Base-by-base conservation (phyloP, 2,888 invertebrate species). In the Napeogenes sylphis region DNA sequence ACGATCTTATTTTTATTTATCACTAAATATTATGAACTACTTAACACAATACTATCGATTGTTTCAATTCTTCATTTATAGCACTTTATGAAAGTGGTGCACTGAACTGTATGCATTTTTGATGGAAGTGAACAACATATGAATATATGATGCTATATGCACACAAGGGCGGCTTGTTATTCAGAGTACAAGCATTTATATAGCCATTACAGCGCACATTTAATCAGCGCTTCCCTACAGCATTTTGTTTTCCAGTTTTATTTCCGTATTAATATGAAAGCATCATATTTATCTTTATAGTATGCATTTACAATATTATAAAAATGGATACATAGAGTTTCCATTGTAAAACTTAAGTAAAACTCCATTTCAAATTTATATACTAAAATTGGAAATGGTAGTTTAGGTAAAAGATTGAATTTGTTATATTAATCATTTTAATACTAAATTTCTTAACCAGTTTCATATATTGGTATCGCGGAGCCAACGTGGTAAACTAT, bases 381-480 rank as follows among this genome's bases (percentile, higher is more conserved):
- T 21, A 21, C 21, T 21, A 21, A 21, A 21, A 21, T 21, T 21
- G 21, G 21, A 21, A 21, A 21, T 21, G 21, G 21, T 21, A 21
- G 21, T 21, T 21, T 21, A 21, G 21, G 21, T 21, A 21, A 21
- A 21, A 21, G 21, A 21, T 38, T 38, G 4, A 38, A 38, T 38
- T 38, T 38, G 38, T 6, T 42, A 10, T 42, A 10, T 10, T 10
- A 42, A 42, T 3, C 3, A 10, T 42, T 10, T 42, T 42, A 42
- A 42, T 12, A 42, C 12, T 42, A n/a, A 55, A 12, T 55, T 45
- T 12, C 12, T 55, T 55, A 38, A 42, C 58, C 62, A 91, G 91
- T 70, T 95, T 95, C 73, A 95, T 96, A 77, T 93, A 95, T 75
- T 97, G 96, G 97, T 96, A 95, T 87, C 96, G 96, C 76, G 96